A percentile compares a stretch with the other conserved stretches of the same genome.
Conservation (phyloP, 2,797 vertebrate species). For the Galaxias olidus region DNA sequence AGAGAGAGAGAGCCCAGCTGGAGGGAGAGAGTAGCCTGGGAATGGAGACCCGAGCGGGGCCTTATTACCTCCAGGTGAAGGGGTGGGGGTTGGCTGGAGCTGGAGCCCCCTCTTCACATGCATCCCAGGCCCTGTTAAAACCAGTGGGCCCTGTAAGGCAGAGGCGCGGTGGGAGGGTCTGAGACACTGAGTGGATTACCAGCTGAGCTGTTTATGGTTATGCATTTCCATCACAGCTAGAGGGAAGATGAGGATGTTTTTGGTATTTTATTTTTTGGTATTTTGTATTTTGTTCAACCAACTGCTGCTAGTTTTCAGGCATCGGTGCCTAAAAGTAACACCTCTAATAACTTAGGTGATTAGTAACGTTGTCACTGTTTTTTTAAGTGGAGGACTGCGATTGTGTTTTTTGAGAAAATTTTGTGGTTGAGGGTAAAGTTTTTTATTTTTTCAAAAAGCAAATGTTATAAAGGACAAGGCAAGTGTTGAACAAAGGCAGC, state of each 20-base stretch:
- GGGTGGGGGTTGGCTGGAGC: conserved; percentile 4
- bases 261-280: conserved; percentile 31
- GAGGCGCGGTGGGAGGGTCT: conserved; percentile 38
- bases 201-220: conserved; percentile 63
- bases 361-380: no score
- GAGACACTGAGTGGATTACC: conserved; percentile 60
- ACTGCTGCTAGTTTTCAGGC: no score
- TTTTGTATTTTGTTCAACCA: no score
- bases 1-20: neutral
- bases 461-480: no score
- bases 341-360: no score
- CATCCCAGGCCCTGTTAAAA: conserved; percentile 58
- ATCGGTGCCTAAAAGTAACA: no score
- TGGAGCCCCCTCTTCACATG: conserved; percentile 47
- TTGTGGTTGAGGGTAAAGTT: no score
- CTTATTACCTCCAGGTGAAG: conserved; percentile 57
- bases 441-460: no score
- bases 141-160: conserved; percentile 41
- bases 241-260: conserved; percentile 40
- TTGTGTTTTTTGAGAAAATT: no score
- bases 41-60: conserved; percentile 34
- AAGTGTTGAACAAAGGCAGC: no score
- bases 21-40: neutral
- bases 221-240: conserved; percentile 51
- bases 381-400: no score